phyloP scores from a whole-genome alignment of 2,888 invertebrate species.

The Eilema sororculum region DNA sequence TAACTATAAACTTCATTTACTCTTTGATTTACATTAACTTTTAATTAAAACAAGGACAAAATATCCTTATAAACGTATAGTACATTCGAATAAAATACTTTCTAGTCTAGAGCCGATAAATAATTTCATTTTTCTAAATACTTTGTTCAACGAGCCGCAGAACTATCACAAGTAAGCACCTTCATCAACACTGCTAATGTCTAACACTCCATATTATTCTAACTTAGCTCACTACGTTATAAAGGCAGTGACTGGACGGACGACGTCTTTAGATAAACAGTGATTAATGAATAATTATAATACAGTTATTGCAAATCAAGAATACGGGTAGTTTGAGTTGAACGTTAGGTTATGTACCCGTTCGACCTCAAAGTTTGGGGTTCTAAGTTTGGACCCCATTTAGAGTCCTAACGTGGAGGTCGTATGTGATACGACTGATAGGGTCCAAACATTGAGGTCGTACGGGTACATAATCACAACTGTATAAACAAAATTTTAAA shows the following conservation, averaged over 20 bases:
- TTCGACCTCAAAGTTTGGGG: too few relatives aligned
- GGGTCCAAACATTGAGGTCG: background rate
- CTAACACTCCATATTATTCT: background rate
- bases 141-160: constrained; percentile 42
- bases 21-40: background rate
- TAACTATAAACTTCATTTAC: background rate
- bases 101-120: constrained; percentile 16
- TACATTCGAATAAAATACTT: constrained; percentile 13
- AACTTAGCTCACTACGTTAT: constrained; percentile 17
- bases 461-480: background rate
- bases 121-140: constrained; percentile 28
- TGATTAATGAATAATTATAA: constrained; percentile 9
- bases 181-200: constrained; percentile 18
- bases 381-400: too few relatives aligned
- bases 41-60: background rate
- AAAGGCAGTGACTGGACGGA: constrained; percentile 63
- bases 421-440: too few relatives aligned
- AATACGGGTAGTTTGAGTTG: background rate
- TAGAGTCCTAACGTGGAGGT: too few relatives aligned
- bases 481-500: background rate
- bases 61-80: background rate
- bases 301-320: background rate
- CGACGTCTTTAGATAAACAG: constrained; percentile 22
- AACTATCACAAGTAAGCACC: constrained; percentile 53
- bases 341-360: too few relatives aligned